These are phyloP conservation scores for Pteropus rufus DNA, from an alignment of 2,797 vertebrate species.

Conservation along the genomic window DNA sequence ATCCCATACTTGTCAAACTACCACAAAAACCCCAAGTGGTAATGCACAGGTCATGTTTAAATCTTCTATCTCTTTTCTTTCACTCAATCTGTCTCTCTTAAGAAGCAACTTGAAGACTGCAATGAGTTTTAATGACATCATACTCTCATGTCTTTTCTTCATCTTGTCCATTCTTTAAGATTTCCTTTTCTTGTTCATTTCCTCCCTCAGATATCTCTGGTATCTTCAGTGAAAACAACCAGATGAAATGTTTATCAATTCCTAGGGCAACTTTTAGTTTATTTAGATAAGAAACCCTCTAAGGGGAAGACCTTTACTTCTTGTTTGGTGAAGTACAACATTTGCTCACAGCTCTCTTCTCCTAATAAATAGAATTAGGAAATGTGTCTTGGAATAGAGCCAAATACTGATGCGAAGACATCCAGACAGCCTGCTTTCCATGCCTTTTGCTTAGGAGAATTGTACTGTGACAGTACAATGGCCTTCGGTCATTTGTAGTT, in stretches of 20 bases:
- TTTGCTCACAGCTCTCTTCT: slow-evolving; percentile 30
- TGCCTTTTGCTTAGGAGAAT: neutral
- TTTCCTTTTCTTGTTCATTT: neutral
- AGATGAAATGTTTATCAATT: slow-evolving; percentile 18
- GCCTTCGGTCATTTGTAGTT: slow-evolving; percentile 8
- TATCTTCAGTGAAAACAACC: slow-evolving; percentile 7
- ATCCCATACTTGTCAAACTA: slow-evolving; percentile 7
- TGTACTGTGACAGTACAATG: neutral
- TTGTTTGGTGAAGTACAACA: slow-evolving; percentile 27
- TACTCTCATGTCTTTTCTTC: neutral
- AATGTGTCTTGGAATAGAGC: slow-evolving; percentile 20
- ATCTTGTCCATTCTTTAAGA: neutral
- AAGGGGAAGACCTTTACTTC: slow-evolving; percentile 25
- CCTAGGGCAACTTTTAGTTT: neutral
- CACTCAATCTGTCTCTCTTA: neutral
- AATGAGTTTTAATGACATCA: slow-evolving; percentile 13
- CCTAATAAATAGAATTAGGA: slow-evolving; percentile 30
- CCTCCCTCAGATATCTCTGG: neutral
- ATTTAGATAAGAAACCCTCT: slow-evolving; percentile 1
- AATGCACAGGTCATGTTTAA: slow-evolving; percentile 30
- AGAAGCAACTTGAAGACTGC: neutral
- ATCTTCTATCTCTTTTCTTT: slow-evolving; percentile 8
- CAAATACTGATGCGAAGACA: neutral
- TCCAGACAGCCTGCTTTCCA: neutral
- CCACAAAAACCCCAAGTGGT: neutral